Base-by-base conservation (phyloP, 2,888 invertebrate genomes). In the Dioctria linearis region DNA sequence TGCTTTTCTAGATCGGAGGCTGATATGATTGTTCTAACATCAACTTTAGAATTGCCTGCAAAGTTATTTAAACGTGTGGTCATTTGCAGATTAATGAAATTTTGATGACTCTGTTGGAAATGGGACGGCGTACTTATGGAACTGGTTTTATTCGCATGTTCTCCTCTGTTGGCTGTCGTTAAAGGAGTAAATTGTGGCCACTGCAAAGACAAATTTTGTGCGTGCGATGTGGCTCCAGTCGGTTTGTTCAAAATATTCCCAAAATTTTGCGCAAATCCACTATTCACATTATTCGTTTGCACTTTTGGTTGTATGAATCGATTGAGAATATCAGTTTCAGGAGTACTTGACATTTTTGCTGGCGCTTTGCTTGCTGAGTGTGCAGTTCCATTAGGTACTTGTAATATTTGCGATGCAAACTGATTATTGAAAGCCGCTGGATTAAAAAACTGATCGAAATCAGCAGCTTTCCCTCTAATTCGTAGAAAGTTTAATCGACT, bases 1-100 rank as follows among this genome's bases (percentile, higher is more conserved):
- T 82, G 80, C 37, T 79, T 80, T 51, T 82, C 82, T 8, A 82
- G 65, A 66, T 82, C 82, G 1, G 81, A 80, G 1, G 80, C 81
- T 3, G 81, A 81, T 25, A 82, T 82, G 3, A 82, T 79, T 39
- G 51, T 78, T 43, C 80, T 69, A 5, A 69, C 43, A 13, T 69
- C 51, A 9, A 43, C n/a, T 49, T 67, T 46, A 5, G 67, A 67
- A 25, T 3, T 65, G 5, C 42, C 42, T 25, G 25, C 25, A 25
- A 25, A 25, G 2, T 25, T 25, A 25, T 25, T 25, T 25, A 25
- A 25, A 25, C 25, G 25, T 25, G 25, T 25, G 25, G 25, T 25
- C 25, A 25, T 25, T 25, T 25, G 25, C 2, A n/a, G 25, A 5
- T 43, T 46, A 46, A 46, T 6, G 49, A 6, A 46, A 25, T 25